Conservation (phyloP, 2,113 vertebrate species). For the Microtus richardsoni region DNA sequence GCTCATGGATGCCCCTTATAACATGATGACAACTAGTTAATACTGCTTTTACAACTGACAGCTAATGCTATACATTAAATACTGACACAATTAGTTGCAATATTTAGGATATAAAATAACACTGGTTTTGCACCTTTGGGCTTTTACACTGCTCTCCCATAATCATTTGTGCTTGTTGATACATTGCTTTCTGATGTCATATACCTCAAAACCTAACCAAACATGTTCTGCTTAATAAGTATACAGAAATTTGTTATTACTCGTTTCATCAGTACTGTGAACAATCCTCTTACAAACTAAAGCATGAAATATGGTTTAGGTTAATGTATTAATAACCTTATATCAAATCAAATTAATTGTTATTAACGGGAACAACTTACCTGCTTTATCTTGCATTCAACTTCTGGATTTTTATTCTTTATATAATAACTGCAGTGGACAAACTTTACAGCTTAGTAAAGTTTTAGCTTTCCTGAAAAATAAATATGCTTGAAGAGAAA, state of each 20-base stretch:
- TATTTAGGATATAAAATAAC: slow-evolving; percentile 12
- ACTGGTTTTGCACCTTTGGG: neutral
- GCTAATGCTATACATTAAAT: neutral
- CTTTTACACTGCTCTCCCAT: neutral
- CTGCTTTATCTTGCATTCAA: neutral
- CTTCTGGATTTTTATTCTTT: slow-evolving; percentile 23
- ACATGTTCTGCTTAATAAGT: neutral
- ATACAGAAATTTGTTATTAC: neutral
- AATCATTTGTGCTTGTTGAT: neutral
- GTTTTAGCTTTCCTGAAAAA: neutral
- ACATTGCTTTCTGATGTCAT: rapidly evolving
- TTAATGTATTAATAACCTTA: neutral
- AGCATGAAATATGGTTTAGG: neutral
- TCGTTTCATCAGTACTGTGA: neutral
- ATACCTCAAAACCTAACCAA: neutral
- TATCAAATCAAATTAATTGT: neutral
- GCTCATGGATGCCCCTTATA: neutral
- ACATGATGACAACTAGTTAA: neutral
- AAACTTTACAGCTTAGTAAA: slow-evolving; percentile 24
- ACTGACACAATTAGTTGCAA: neutral
- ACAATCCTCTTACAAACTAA: neutral
- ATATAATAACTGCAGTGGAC: neutral
- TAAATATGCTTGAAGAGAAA: neutral
- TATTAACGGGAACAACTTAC: neutral
- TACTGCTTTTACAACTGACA: neutral